Evolutionary conservation across 2,113 vertebrate genomes (phyloP), one percentile per base, ranked within the genome.

Genomic region (Typhlomys cinereus): DNA sequence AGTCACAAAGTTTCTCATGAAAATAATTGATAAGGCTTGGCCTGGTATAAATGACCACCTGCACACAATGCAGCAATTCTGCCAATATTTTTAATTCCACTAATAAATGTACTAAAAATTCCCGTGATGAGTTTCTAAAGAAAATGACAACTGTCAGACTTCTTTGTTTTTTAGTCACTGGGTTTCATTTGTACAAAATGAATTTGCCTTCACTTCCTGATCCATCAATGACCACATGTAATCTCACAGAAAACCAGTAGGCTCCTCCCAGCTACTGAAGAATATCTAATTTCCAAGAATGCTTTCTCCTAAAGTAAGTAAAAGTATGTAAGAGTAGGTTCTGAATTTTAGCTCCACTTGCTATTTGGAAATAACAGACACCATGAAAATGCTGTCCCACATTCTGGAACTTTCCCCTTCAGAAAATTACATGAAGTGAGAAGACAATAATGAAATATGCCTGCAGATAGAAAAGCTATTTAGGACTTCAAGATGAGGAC

Each of bases 201-300:
- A 41, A 75, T 88, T 46, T 82, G 41, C n/a, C 50, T 94, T 90
- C 46, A 90, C 70, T 90, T 95, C 46, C 73, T 46, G 50, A 82
- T 59, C 80, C 25, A 84, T 75, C 71, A 66, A 74, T 23, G 48
- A 79, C n/a, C 61, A n/a, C n/a, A 44, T 39, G 46, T 75, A 80
- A 87, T 67, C 41, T 59, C 50, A 79, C 27, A 79, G 20, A 74
- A 39, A 44, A 62, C 54, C 73, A 62, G 62, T 48, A n/a, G 9
- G 11, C 78, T 70, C 29, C 27, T 12, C 57, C 34, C 25, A 61
- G 34, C 52, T 89, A 89, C 29, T 25, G 25, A 34, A 9, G 31
- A 78, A 76, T 46, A 52, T 21, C 11, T 39, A 61, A 50, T 20
- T 85, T 78, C 66, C 39, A 64, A 1, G 7, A 62, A 46, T 29